Base-by-base conservation (phyloP, 2,113 vertebrate species). In the Corythaeola cristata region DNA sequence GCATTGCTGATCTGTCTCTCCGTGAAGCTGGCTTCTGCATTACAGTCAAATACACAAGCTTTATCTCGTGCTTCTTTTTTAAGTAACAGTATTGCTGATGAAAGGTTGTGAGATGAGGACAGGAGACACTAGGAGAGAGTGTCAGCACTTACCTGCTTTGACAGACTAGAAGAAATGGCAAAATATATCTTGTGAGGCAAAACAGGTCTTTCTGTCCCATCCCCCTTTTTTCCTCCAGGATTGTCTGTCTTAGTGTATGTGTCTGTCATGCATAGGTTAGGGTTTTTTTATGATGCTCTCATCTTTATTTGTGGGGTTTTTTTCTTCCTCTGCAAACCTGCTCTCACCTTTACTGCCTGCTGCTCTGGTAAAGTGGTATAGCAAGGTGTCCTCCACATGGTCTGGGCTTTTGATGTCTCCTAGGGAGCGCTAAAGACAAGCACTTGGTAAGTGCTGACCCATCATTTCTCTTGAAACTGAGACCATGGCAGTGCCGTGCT, bases 381-480 rank as follows among this genome's bases (percentile, higher is more conserved):
- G 24, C 58, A 73, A 89, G 16, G 50, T 45, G 15, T 82, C 37
- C 11, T 78, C 73, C 1, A 5, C 9, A 1, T 35, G 5, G 9
- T 44, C 32, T 37, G 44, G 30, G 19, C 24, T 77, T 66, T 49
- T 45, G 12, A 33, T 87, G 16, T 11, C 41, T 62, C 50, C 50
- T 77, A 33, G 19, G 20, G n/a, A 86, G 45, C 0, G 1, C 22
- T 19, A 39, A 76, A 71, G 19, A 55, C 28, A 56, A 24, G 47
- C 49, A 44, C 41, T 44, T 44, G 41, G 26, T 24, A 37, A 93
- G 50, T 90, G 90, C 93, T 90, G 95, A 93, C 37, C 83, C 68
- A 84, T 92, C 75, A 63, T 8, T 74, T 88, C 79, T 63, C 64
- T 37, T 72, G 79, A 93, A 96, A 92, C 60, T 49, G 95, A 93